Evolutionary conservation across 1,140 invertebrate species (phyloP), one percentile per base, ranked within the genome.

Genomic region (Periplaneta americana): DNA sequence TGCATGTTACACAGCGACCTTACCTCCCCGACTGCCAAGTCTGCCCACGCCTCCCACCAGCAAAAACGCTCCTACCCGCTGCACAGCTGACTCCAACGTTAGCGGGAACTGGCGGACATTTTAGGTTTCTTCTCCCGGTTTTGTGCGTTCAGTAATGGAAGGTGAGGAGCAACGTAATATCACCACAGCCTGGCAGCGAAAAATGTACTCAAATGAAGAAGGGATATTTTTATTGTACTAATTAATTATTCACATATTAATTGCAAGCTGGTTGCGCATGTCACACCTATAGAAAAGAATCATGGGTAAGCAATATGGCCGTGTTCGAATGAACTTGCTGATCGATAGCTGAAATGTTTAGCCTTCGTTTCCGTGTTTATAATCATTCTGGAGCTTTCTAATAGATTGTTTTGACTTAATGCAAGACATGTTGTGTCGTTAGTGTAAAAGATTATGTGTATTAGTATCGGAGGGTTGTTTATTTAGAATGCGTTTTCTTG

Each of bases 191-290:
- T 28, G 37, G 36, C 82, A 77, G 17, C 66, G 48, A 84, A 84
- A 85, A 85, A 84, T 85, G 84, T 83, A 84, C 81, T 36, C 82
- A 85, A 84, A 85, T 85, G 84, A 85, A 85, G 83, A 82, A 82
- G 82, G 83, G 85, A 86, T 85, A 85, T 85, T 86, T 86, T 85
- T 86, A 86, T 86, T 86, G 85, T 82, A 83, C 86, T 86, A 86
- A 86, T 86, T 86, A 86, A 86, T 86, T 86, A 86, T 86, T 86
- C 86, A 85, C 83, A 86, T 86, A 85, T 86, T 86, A 86, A 86
- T 86, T 85, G 85, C 82, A 82, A 66, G 84, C 82, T 84, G 74
- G 83, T 77, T 86, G 86, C 86, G 86, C 86, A 86, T 86, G 86
- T 85, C 85, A 78, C 80, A 80, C 80, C 80, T 80, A 66, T 75